Evolutionary conservation across 2,113 vertebrate genomes (phyloP).

Genomic region (Nansenia antarctica): DNA sequence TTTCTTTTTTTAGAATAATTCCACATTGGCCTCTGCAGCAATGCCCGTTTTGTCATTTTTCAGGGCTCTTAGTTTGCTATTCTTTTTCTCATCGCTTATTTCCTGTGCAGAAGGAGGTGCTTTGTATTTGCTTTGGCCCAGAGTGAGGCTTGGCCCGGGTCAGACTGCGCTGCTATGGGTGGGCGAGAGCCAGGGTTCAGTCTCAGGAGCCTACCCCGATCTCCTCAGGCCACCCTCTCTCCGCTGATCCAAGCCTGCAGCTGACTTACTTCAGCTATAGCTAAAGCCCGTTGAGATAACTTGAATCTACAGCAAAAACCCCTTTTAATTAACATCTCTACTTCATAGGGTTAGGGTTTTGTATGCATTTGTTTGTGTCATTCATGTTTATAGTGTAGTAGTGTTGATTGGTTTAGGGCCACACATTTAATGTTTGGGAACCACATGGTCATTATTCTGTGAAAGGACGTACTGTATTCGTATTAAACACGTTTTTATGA

Average conservation of each 20-base stretch:
- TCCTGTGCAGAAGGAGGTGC: slow-evolving; percentile 55
- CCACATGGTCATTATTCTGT: background rate
- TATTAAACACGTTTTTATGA: background rate
- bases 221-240: slow-evolving; percentile 2
- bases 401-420: slow-evolving; percentile 12
- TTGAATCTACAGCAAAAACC: background rate
- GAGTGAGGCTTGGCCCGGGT: slow-evolving; percentile 24
- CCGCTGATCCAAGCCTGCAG: background rate
- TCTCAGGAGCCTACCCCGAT: slow-evolving; percentile 10
- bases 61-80: slow-evolving; percentile 27
- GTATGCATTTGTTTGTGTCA: slow-evolving; percentile 18
- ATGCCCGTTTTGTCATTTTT: slow-evolving; percentile 24
- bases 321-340: slow-evolving; percentile 11
- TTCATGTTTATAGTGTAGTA: slow-evolving; percentile 17
- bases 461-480: slow-evolving; percentile 5
- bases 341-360: slow-evolving; percentile 6
- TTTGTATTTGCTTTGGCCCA: slow-evolving; percentile 56
- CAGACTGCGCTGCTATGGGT: slow-evolving; percentile 23
- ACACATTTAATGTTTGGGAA: slow-evolving; percentile 6
- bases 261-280: slow-evolving; percentile 18
- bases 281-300: slow-evolving; percentile 17
- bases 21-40: slow-evolving; percentile 25
- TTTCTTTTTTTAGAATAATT: background rate
- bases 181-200: slow-evolving; percentile 28
- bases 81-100: slow-evolving; percentile 58